Evolutionary conservation across 2,888 invertebrate genomes (phyloP).

Genomic region (Hoplodrina ambigua): DNA sequence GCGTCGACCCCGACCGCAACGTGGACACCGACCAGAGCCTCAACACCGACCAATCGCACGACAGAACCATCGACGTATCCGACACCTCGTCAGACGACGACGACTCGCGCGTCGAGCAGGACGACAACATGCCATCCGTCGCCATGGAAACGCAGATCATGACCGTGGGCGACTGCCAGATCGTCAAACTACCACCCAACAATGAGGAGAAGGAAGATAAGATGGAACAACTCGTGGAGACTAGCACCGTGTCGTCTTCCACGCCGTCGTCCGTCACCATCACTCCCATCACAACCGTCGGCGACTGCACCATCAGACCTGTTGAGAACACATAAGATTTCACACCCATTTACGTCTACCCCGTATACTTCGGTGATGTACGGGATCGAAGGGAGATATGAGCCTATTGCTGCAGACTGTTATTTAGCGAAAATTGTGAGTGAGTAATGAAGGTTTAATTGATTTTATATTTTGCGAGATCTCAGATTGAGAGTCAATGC

Average conservation of each 20-base stretch:
- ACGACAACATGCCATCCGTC: constrained; percentile 79
- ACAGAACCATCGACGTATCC: constrained; percentile 85
- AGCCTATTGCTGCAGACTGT: constrained; percentile 53
- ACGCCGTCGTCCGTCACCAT: constrained; percentile 85
- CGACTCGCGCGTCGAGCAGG: constrained; percentile 79
- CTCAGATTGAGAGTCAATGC: constrained; percentile 58
- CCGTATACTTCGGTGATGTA: constrained; percentile 63
- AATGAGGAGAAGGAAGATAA: constrained; percentile 79
- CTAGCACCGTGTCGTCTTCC: constrained; percentile 70
- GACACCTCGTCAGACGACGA: constrained; percentile 85
- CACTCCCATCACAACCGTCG: constrained; percentile 86
- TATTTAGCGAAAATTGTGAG: constrained; percentile 45
- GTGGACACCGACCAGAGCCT: constrained; percentile 76
- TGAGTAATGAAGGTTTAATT: constrained; percentile 37
- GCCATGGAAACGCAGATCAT: constrained; percentile 85
- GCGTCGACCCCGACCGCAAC: constrained; percentile 81
- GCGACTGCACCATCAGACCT: constrained; percentile 88
- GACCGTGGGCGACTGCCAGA: constrained; percentile 89
- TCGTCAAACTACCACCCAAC: constrained; percentile 83
- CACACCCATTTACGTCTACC: constrained; percentile 71
- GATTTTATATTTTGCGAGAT: constrained; percentile 52
- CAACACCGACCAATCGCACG: constrained; percentile 75
- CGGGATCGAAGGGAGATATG: constrained; percentile 13
- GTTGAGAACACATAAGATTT: constrained; percentile 84
- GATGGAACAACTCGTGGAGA: constrained; percentile 70